These are phyloP conservation scores for Scaptomyza tumidula DNA, from an alignment of 2,888 invertebrate genomes.

Conservation along the genomic window DNA sequence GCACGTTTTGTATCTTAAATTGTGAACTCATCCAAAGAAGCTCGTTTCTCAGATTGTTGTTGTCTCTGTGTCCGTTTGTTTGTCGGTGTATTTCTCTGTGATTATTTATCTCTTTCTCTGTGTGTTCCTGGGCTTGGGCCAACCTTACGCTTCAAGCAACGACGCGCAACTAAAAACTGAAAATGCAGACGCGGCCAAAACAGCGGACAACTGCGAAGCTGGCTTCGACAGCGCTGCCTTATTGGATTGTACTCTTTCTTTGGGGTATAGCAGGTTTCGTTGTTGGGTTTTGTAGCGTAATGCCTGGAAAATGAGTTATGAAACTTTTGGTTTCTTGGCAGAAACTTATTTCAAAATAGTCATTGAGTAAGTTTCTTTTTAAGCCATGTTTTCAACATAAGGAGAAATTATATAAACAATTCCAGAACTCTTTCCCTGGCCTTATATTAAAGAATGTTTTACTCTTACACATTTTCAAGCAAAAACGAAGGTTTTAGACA, in stretches of 20 bases:
- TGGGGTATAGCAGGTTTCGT: neutral
- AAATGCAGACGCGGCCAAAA: slow-evolving; percentile 72
- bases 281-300: neutral
- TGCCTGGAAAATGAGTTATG: too few relatives aligned
- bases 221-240: slow-evolving; percentile 32
- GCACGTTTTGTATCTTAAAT: slow-evolving; percentile 50
- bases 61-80: slow-evolving; percentile 9
- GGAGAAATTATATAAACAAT: too few relatives aligned
- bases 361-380: neutral
- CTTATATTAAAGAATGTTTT: too few relatives aligned
- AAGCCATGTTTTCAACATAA: too few relatives aligned
- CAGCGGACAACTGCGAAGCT: slow-evolving; percentile 43
- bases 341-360: neutral
- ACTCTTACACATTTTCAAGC: too few relatives aligned
- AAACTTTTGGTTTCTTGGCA: neutral
- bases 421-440: too few relatives aligned
- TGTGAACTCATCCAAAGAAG: slow-evolving; percentile 42
- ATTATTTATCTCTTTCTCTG: slow-evolving; percentile 5
- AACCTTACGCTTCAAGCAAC: slow-evolving; percentile 75
- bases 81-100: slow-evolving; percentile 1
- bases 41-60: slow-evolving; percentile 2
- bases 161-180: slow-evolving; percentile 75
- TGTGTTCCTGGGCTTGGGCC: slow-evolving; percentile 22
- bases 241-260: slow-evolving; percentile 29
- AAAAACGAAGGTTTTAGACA: too few relatives aligned